Evolutionary conservation across 2,797 vertebrate species (phyloP).

Genomic region (Notoglanidium macrostoma): DNA sequence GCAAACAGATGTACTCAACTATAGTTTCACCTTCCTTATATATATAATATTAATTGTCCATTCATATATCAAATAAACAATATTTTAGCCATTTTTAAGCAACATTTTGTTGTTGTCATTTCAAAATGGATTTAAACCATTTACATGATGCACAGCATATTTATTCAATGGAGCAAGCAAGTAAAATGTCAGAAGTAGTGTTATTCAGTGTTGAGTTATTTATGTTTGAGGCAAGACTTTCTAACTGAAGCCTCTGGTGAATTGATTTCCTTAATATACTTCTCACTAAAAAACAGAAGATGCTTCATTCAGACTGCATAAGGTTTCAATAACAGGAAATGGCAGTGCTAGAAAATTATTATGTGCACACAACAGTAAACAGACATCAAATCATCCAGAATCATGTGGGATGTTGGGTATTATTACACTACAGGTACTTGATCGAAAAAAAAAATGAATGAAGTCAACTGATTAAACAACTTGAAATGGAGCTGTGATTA

Average conservation of each 20-base stretch:
- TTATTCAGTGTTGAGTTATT: constrained; percentile 9
- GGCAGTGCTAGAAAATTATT: neutral
- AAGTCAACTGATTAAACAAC: constrained; percentile 59
- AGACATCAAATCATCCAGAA: constrained; percentile 49
- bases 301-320: neutral
- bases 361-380: constrained; percentile 33
- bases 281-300: neutral
- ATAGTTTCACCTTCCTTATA: neutral
- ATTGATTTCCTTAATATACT: constrained; percentile 4
- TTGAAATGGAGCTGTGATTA: constrained; percentile 56
- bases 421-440: constrained; percentile 48
- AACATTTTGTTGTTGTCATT: neutral
- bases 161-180: constrained; percentile 23
- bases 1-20: neutral
- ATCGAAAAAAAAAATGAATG: constrained; percentile 51
- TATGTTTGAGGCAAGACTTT: constrained; percentile 36
- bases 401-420: constrained; percentile 41
- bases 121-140: constrained; percentile 10
- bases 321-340: constrained; percentile 11
- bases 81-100: neutral
- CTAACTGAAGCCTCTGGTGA: constrained; percentile 25
- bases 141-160: constrained; percentile 32
- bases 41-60: neutral
- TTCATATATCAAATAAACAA: neutral
- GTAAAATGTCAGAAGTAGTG: constrained; percentile 55